These are phyloP conservation scores for Ornithoptera alexandrae DNA, from an alignment of 2,888 invertebrate genomes.

Conservation along the genomic window DNA sequence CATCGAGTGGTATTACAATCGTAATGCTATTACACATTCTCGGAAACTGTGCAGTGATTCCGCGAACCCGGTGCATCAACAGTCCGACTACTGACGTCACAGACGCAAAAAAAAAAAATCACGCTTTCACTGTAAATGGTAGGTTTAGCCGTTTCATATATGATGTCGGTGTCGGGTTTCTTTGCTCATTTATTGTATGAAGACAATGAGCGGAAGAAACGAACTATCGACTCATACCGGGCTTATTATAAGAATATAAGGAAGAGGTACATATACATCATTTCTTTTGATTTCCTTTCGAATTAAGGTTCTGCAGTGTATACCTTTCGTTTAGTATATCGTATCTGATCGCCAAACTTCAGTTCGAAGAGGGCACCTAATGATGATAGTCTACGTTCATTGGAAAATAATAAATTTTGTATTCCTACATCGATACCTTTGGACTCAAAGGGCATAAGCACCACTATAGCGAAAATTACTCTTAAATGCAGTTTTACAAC, in stretches of 20 bases:
- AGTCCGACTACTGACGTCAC: slow-evolving; percentile 21
- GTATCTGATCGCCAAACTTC: too few relatives aligned
- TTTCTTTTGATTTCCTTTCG: slow-evolving; percentile 10
- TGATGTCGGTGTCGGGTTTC: slow-evolving; percentile 22
- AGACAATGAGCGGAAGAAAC: slow-evolving; percentile 29
- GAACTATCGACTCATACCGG: slow-evolving; percentile 10
- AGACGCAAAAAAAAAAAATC: slow-evolving; percentile 4
- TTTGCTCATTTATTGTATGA: slow-evolving; percentile 20
- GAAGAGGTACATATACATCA: slow-evolving; percentile 9
- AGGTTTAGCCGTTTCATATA: slow-evolving; percentile 15
- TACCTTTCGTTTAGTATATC: not conserved
- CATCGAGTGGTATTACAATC: slow-evolving; percentile 1
- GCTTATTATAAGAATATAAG: slow-evolving; percentile 19
- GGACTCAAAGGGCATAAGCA: too few relatives aligned
- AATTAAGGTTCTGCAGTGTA: not conserved
- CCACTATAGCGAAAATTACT: too few relatives aligned
- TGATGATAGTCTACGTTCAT: too few relatives aligned
- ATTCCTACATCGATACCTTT: too few relatives aligned
- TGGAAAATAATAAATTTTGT: too few relatives aligned
- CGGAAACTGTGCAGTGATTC: slow-evolving; percentile 27
- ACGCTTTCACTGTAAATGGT: slow-evolving; percentile 18
- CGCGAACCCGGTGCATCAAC: slow-evolving; percentile 27
- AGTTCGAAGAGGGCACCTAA: too few relatives aligned
- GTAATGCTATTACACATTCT: slow-evolving; percentile 20
- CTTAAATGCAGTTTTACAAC: too few relatives aligned